Percentiles rank a stretch among this genome's conserved stretches.
Conservation (phyloP, 2,888 invertebrate species). For the Plebejus melissa region DNA sequence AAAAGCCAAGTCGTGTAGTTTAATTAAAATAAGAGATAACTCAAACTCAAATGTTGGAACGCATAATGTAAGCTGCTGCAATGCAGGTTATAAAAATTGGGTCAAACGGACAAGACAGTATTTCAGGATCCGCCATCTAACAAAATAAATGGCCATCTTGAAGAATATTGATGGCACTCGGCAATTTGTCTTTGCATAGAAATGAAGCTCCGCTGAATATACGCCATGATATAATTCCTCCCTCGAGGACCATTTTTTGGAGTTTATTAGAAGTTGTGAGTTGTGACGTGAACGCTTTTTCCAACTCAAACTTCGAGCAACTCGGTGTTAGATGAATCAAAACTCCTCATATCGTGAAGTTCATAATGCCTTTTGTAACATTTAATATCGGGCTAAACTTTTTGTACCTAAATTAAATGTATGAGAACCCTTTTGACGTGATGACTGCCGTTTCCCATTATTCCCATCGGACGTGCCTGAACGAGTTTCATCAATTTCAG, state of each 20-base stretch:
- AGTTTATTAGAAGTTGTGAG: neutral
- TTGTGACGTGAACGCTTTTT: neutral
- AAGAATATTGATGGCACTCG: neutral
- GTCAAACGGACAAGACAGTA: conserved; percentile 15
- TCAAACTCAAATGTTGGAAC: neutral
- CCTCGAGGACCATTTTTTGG: neutral
- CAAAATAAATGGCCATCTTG: neutral
- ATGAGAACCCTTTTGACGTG: neutral
- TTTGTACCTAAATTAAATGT: neutral
- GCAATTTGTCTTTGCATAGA: conserved; percentile 9
- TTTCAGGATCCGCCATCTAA: neutral
- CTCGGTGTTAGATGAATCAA: neutral
- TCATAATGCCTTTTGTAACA: neutral
- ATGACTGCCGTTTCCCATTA: neutral
- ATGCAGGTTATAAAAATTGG: conserved; percentile 31
- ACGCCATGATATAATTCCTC: conserved; percentile 1
- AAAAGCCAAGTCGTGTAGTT: neutral
- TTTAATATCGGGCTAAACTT: neutral
- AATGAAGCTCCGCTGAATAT: neutral
- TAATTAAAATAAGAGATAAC: conserved; percentile 9
- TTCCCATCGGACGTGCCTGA: neutral
- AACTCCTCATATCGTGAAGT: neutral
- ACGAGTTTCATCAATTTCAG: neutral
- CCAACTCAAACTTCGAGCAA: neutral
- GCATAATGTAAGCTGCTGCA: conserved; percentile 20